Conservation (phyloP, 2,797 vertebrate species). For the Acanthis flammea region DNA sequence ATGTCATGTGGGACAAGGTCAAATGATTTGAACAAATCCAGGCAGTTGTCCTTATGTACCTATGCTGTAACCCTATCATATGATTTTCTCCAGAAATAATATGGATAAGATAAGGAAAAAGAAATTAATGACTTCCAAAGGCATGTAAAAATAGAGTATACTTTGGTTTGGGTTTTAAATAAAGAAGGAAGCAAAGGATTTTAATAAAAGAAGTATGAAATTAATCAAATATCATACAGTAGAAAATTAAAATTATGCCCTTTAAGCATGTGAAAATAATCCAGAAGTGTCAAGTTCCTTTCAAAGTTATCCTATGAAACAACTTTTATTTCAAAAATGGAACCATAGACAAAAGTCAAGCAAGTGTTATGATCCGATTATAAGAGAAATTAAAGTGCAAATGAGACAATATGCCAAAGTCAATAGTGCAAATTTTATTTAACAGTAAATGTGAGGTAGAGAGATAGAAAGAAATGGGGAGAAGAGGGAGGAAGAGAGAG, state of each 20-base stretch:
- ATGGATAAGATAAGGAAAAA: background rate
- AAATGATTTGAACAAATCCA: background rate
- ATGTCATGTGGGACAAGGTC: too few relatives aligned
- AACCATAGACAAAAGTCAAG: background rate
- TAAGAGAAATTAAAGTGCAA: background rate
- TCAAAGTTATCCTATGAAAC: background rate
- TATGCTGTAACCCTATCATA: background rate
- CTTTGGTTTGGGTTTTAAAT: background rate
- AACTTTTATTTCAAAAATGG: background rate
- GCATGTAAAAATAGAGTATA: background rate
- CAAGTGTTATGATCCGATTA: rapidly evolving
- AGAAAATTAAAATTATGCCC: background rate
- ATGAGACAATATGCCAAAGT: background rate
- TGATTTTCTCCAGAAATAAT: background rate
- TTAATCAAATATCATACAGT: background rate
- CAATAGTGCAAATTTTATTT: background rate
- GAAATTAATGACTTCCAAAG: background rate
- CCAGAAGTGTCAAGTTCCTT: background rate
- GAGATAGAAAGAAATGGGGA: background rate
- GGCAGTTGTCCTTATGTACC: background rate
- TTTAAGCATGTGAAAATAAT: background rate
- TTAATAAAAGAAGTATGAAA: background rate
- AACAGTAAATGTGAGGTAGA: background rate
- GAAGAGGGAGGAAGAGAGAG: background rate
- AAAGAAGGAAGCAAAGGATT: background rate